These are phyloP conservation scores for Candidula unifasciata DNA, from an alignment of 2,888 invertebrate genomes.

Conservation along the genomic window DNA sequence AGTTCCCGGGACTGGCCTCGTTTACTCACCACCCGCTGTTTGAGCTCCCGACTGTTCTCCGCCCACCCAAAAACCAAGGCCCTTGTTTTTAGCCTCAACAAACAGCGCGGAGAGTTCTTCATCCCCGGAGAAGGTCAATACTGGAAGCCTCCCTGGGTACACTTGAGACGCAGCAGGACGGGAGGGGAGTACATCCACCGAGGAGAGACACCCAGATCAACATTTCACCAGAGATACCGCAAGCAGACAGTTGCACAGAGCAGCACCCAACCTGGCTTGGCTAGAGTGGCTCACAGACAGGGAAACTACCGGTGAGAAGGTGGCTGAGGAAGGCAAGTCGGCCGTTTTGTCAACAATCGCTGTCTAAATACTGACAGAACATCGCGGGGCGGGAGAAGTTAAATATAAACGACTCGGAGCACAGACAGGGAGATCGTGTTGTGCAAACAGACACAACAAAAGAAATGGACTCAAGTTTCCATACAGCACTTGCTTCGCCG, in stretches of 20 bases:
- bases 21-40: conserved; percentile 16
- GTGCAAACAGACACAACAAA: conserved; percentile 30
- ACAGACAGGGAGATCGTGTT: conserved; percentile 10
- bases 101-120: conserved; percentile 5
- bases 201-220: neutral
- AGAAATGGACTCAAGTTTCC: conserved; percentile 33
- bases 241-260: neutral
- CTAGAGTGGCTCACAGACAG: too few relatives aligned
- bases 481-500: conserved; percentile 19
- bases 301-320: neutral
- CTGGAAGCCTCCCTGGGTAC: conserved; percentile 7
- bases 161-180: neutral
- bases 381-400: conserved; percentile 25
- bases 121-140: conserved; percentile 13
- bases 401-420: conserved; percentile 17
- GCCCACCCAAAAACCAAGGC: conserved; percentile 31
- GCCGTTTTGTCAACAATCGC: conserved; percentile 43
- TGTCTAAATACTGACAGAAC: conserved; percentile 17
- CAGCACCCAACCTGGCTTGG: neutral
- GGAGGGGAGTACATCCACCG: neutral
- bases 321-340: neutral
- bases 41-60: conserved; percentile 13
- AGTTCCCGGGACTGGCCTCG: neutral
- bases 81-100: neutral
- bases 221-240: neutral